phyloP scores from a whole-genome alignment of 2,888 invertebrate species.

The Polydrusus tereticollis region DNA sequence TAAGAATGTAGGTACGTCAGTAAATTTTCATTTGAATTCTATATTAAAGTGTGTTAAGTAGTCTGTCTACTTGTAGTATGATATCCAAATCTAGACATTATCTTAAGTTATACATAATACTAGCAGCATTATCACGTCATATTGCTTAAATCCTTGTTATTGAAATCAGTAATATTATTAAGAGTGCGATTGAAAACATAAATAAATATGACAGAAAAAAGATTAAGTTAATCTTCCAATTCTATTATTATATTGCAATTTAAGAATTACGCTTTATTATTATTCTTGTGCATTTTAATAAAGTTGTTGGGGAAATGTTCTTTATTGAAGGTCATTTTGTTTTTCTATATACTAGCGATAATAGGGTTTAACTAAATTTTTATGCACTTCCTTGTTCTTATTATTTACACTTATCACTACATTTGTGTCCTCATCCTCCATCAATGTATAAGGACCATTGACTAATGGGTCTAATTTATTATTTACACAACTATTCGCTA shows the following conservation, averaged over 20 bases:
- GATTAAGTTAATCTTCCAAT: not conserved
- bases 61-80: not conserved
- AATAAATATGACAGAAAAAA: not conserved
- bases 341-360: too few relatives aligned
- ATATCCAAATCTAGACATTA: not conserved
- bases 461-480: too few relatives aligned
- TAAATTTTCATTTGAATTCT: not conserved
- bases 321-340: too few relatives aligned
- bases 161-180: not conserved
- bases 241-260: not conserved
- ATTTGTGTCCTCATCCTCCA: too few relatives aligned
- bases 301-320: too few relatives aligned
- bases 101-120: not conserved
- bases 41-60: not conserved
- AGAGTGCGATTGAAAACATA: not conserved
- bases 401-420: too few relatives aligned
- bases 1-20: not conserved
- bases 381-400: too few relatives aligned
- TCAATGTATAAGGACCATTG: too few relatives aligned
- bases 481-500: too few relatives aligned
- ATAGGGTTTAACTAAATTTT: too few relatives aligned
- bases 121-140: not conserved
- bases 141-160: not conserved
- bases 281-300: too few relatives aligned
- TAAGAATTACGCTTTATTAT: not conserved